phyloP scores from a whole-genome alignment of 2,113 vertebrate species.

The Peromyscus maniculatus region DNA sequence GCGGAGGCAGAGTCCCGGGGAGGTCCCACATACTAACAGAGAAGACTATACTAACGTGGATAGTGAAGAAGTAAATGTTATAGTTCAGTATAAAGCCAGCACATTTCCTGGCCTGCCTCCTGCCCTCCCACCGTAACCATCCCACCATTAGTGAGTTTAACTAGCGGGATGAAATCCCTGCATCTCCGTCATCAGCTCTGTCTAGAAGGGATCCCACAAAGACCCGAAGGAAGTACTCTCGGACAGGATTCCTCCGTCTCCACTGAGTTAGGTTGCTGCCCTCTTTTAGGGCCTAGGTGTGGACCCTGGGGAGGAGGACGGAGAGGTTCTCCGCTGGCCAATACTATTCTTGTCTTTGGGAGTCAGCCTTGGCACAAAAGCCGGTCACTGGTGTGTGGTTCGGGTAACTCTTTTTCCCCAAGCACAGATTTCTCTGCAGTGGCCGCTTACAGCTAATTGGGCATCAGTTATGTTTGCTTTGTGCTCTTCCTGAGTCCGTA shows the following conservation, averaged over 20 bases:
- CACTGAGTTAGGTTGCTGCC: constrained; percentile 1
- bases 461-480: constrained; percentile 28
- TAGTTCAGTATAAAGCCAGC: neutral
- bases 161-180: neutral
- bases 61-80: neutral
- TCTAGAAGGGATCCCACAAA: neutral
- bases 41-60: neutral
- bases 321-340: constrained; percentile 16
- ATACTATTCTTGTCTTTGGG: constrained; percentile 57
- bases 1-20: neutral
- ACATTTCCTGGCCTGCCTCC: neutral
- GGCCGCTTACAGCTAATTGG: constrained; percentile 49
- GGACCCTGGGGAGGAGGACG: neutral
- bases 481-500: neutral
- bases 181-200: neutral
- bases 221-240: neutral
- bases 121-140: neutral
- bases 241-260: neutral
- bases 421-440: constrained; percentile 38
- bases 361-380: constrained; percentile 58
- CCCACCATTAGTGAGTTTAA: neutral
- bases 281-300: neutral
- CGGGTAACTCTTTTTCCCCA: constrained; percentile 63
- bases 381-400: constrained; percentile 37
- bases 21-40: neutral